A percentile compares a stretch with the other conserved stretches of the same genome.
phyloP scores from a whole-genome alignment of 2,888 invertebrate genomes.

The Callimorpha dominula region DNA sequence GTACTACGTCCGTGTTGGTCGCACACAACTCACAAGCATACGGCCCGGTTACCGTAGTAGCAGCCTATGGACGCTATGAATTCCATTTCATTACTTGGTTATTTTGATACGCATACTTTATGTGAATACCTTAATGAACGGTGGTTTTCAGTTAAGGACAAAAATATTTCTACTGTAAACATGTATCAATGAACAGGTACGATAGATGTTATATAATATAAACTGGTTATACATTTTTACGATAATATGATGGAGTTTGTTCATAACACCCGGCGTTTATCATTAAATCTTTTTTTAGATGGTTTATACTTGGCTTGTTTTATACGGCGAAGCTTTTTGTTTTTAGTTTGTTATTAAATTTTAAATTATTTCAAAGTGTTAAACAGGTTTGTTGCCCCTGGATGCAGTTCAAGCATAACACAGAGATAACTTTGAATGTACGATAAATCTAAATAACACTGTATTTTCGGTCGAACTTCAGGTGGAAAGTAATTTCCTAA shows the following conservation, averaged over 20 bases:
- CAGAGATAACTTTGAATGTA: too few relatives aligned
- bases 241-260: not conserved
- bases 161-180: not conserved
- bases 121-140: not conserved
- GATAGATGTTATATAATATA: not conserved
- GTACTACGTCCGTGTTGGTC: too few relatives aligned
- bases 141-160: not conserved
- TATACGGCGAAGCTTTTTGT: not conserved
- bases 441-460: too few relatives aligned
- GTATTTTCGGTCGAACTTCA: too few relatives aligned
- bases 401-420: too few relatives aligned
- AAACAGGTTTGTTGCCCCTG: not conserved
- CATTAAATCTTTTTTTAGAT: slow-evolving; percentile 2
- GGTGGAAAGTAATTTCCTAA: not conserved
- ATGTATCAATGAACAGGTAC: not conserved
- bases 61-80: too few relatives aligned
- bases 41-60: too few relatives aligned
- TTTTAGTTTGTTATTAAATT: not conserved
- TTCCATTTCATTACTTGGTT: too few relatives aligned
- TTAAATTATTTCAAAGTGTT: not conserved
- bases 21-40: too few relatives aligned
- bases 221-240: not conserved
- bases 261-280: not conserved
- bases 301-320: not conserved
- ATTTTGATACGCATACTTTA: too few relatives aligned